Evolutionary conservation across 2,113 vertebrate genomes (phyloP), one percentile per base, ranked within the genome.

Genomic region (Otis tarda): DNA sequence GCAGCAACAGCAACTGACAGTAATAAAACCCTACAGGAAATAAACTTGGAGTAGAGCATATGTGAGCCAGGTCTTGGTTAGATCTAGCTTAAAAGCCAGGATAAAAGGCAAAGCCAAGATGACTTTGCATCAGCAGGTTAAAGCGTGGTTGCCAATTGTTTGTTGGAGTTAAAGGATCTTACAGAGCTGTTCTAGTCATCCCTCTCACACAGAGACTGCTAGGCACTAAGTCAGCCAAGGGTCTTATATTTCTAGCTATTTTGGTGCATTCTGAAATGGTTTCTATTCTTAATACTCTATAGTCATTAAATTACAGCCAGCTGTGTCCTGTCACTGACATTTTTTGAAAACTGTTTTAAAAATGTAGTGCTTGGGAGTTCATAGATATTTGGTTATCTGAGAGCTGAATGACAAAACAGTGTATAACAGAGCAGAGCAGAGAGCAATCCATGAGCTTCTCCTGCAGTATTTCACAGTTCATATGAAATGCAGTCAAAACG

Each of bases 291-390:
- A 78, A 90, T 85, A 60, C 70, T 92, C 86, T 12, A 43, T 68
- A 87, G 89, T 95, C 82, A 89, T 95, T 96, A 93, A 89, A 95
- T 88, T 93, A 87, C 83, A 93, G 86, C 80, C 94, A 97, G 88
- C 93, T 91, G 89, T 61, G 92, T 79, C 73, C 88, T 50, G 77
- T 92, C 83, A 82, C 86, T 91, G 95, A 71, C 80, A 12, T 55
- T 61, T 37, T 59, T 45, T 61, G 69, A 79, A 81, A 81, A 79
- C 85, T 75, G 52, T 53, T 96, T 95, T 75, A 50, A 80, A 82
- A 93, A 68, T 13, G n/a, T 78, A 75, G 43, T 53, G 33, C 69
- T 95, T 76, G 65, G 65, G 53, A 31, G 61, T 61, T 82, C 67
- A 27, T 39, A 53, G 76, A 53, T 47, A 28, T 57, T 93, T 65